phyloP scores from a whole-genome alignment of 2,797 vertebrate genomes.

The Meda fulgida region DNA sequence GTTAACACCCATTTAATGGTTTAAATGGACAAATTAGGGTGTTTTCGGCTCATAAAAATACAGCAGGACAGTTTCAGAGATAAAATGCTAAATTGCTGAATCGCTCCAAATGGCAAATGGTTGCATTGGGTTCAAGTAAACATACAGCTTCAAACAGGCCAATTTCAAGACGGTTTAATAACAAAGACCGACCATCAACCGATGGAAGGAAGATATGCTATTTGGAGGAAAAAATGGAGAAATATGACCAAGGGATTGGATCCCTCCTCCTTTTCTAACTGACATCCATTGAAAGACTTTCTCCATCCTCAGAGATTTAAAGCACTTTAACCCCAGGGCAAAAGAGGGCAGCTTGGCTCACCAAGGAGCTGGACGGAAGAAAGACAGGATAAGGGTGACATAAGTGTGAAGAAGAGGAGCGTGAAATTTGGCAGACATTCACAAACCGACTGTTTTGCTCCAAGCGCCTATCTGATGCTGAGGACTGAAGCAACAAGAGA shows the following conservation, averaged over 20 bases:
- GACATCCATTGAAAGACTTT: constrained; percentile 42
- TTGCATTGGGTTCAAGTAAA: background rate
- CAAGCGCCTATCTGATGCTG: constrained; percentile 5
- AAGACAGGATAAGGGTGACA: constrained; percentile 72
- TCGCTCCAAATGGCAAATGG: background rate
- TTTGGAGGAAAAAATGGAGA: background rate
- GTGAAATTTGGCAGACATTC: constrained; percentile 67
- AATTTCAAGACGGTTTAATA: background rate
- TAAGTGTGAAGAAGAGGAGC: constrained; percentile 65
- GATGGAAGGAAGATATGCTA: background rate
- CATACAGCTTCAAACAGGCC: background rate
- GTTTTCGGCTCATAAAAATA: constrained; percentile 29
- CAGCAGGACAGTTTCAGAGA: background rate
- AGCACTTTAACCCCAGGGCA: constrained; percentile 65
- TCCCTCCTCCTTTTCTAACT: background rate
- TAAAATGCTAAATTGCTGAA: background rate
- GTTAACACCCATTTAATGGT: constrained; percentile 69
- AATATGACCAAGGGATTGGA: background rate
- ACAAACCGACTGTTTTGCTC: constrained; percentile 58
- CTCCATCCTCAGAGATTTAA: constrained; percentile 39
- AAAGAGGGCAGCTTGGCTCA: constrained; percentile 63
- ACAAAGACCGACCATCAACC: background rate
- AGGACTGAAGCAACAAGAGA: constrained; percentile 19
- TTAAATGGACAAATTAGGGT: constrained; percentile 26
- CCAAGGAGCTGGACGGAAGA: constrained; percentile 66